Base-by-base conservation (phyloP, 2,113 vertebrate genomes). In the Clarias magur region DNA sequence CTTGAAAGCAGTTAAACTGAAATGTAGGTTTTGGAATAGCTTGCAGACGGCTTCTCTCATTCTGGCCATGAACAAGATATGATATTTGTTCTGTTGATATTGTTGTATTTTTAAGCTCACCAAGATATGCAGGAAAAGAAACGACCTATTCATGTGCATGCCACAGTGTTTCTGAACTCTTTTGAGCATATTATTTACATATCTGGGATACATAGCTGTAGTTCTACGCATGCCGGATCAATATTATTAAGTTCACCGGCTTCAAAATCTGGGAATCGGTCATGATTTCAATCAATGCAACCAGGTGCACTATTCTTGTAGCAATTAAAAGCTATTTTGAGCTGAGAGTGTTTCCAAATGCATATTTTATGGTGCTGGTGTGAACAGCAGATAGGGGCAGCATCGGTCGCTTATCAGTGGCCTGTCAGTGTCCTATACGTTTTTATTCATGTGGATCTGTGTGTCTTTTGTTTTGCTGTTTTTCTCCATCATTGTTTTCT, bases 341-440 rank as follows among this genome's bases (percentile, higher is more conserved):
- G 48, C 48, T 8, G 5, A 17, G 42, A 82, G 63, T 42, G 80
- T 76, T 65, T n/a, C 70, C 57, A 82, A 82, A 75, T n/a, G 54
- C 70, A n/a, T 25, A 75, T 59, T 38, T 75, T 30, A 63, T 88
- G 72, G 86, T 57, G 89, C 54, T 70, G 70, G 79, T 85, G 63
- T 65, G 75, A 85, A n/a, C 17, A 48, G 70, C 19, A 57, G 62
- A 83, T 85, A 88, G 84, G 53, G 30, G 57, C 68, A 76, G 56
- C 93, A 91, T 91, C 90, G 88, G 85, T 90, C 88, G 91, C 92
- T 92, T 93, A 94, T 94, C 94, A 91, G 91, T 92, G 91, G 91
- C 90, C 75, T 92, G 92, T 93, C 91, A 92, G 90, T 88, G 57
- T 82, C 88, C 84, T 91, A 92, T 91, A 90, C 90, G 93, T 91